Base-by-base conservation (phyloP, 2,888 invertebrate genomes). In the Portevinia maculata region DNA sequence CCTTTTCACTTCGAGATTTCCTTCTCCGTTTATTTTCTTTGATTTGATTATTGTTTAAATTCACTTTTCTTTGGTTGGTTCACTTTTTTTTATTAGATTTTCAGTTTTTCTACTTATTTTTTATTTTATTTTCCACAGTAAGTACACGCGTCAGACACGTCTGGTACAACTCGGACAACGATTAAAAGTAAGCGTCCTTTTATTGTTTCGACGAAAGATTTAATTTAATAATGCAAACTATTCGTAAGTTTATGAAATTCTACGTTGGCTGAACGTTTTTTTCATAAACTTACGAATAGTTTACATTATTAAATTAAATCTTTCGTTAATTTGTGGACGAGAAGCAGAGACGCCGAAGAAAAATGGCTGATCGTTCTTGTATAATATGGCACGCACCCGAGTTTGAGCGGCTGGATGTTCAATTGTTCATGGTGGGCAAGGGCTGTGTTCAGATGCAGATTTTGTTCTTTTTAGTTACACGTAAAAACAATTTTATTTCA, bases 221-320 rank as follows among this genome's bases (percentile, higher is more conserved):
- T 32, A 11, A 32, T 32, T 32, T 11, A 32, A 32, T 32, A 32
- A 32, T 32, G 32, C 0, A 32, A 32, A 32, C 2, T 8, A 8
- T 32, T 32, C 32, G 32, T 34, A 34, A 1, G 3, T n/a, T 34
- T 34, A 3, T 11, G 11, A 34, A n/a, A n/a, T n/a, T 34, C 34
- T 34, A 34, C 34, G 34, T 34, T 32, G 32, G 32, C 32, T 34
- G 34, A 34, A 9, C 34, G 34, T 32, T 34, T 34, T 34, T 34
- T 34, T 34, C 34, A 34, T 34, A 34, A 34, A 34, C 3, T 11
- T 34, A 34, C 32, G 32, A 32, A 32, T 32, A 11, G 32, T 32
- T 34, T 34, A 34, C 11, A 34, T 34, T 34, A 34, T 34, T 34
- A n/a, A 34, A 34, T 11, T 34, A 32, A 32, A 32, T 32, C 32